Base-by-base conservation (phyloP, 2,113 vertebrate genomes). In the Podiceps cristatus region DNA sequence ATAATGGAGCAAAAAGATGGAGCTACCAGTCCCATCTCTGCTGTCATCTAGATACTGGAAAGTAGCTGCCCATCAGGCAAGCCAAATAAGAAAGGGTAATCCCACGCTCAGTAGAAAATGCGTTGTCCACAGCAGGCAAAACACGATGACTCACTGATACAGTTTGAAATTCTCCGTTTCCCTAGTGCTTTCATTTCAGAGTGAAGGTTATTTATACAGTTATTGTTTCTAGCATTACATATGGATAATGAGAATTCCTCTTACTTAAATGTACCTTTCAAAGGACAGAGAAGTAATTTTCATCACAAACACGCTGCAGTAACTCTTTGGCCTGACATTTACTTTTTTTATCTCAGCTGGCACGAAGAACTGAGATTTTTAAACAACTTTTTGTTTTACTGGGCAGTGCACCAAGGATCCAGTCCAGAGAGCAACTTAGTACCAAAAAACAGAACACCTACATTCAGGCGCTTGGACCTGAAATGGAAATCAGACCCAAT, bases 201-300 rank as follows among this genome's bases (percentile, higher is more conserved):
- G 75, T 50, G 56, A 75, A 96, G 85, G 73, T 73, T 96, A 95
- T 96, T 96, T 92, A 92, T 78, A 89, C 58, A 81, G 64, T 72
- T 49, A 37, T 72, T 95, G 95, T 96, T 89, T 40, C 86, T 86
- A 91, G 80, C 56, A 78, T 95, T 96, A 87, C 84, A 86, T 58
- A 89, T 60, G 90, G 95, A 94, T 96, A 97, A 96, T 95, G 79
- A 94, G 83, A 96, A 96, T 91, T 93, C 79, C 83, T 89, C 79
- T 84, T 88, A 95, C 75, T 95, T 95, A 97, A 97, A 89, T 93
- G 91, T 92, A 95, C 95, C 88, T 95, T 95, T 81, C 90, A 93
- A 93, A 93, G 45, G 55, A 59, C 75, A 88, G 96, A 68, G 44
- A 92, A 93, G 69, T 81, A 88, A 95, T 94, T 96, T 97, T 96